Conservation (phyloP, 2,888 invertebrate genomes). For the Catocala sponsa region DNA sequence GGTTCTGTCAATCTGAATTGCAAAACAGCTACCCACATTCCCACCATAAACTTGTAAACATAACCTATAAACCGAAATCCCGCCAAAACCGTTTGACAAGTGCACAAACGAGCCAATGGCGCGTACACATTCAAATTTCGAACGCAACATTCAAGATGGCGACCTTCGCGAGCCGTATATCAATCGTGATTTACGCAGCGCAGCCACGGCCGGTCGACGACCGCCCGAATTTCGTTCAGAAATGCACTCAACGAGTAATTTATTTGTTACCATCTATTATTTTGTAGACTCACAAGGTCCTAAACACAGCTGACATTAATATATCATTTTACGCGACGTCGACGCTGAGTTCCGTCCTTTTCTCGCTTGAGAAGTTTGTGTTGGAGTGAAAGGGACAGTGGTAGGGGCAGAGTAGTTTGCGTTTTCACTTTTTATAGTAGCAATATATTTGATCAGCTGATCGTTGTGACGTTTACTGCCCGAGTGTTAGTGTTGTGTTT, state of each 20-base stretch:
- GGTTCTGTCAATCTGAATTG: conserved; percentile 44
- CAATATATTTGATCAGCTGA: conserved; percentile 88
- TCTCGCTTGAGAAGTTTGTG: conserved; percentile 45
- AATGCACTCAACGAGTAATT: conserved; percentile 86
- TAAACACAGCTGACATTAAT: conserved; percentile 88
- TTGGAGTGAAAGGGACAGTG: conserved; percentile 65
- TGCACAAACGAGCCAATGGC: conserved; percentile 74
- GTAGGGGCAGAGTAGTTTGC: conserved; percentile 78
- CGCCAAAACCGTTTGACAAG: conserved; percentile 63
- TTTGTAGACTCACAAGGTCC: conserved; percentile 88
- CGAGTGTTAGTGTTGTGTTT: conserved; percentile 81
- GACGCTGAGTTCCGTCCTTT: conserved; percentile 65
- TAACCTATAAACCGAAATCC: conserved; percentile 53
- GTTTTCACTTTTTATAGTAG: conserved; percentile 88
- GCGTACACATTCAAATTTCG: conserved; percentile 82
- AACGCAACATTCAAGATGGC: conserved; percentile 84
- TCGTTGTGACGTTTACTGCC: conserved; percentile 86
- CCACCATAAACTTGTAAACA: conserved; percentile 45
- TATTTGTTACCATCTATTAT: conserved; percentile 88
- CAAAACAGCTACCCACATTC: conserved; percentile 45
- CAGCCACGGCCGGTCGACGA: conserved; percentile 82
- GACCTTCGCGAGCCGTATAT: conserved; percentile 85
- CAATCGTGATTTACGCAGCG: conserved; percentile 85
- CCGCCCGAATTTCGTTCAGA: conserved; percentile 86
- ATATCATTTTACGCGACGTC: conserved; percentile 87